A percentile compares a stretch with the other conserved stretches of the same genome.
These are phyloP conservation scores for Anorthoa munda DNA, from an alignment of 2,888 invertebrate genomes.

Conservation along the genomic window DNA sequence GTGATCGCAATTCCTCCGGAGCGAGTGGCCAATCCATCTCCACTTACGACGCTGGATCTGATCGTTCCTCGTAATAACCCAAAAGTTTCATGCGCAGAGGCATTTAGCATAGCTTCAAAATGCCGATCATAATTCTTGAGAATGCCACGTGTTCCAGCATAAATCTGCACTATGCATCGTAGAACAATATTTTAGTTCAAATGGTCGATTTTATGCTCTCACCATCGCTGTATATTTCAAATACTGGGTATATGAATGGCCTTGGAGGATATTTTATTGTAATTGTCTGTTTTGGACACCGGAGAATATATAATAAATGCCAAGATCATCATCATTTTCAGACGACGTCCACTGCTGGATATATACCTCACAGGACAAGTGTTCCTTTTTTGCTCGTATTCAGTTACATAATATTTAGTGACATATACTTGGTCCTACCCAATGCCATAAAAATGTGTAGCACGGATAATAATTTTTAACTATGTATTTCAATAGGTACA, in stretches of 20 bases:
- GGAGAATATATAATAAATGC: background rate
- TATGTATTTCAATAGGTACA: no score
- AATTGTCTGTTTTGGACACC: background rate
- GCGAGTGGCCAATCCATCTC: no score
- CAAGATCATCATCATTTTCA: no score
- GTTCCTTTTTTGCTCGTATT: no score
- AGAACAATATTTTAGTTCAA: conserved; percentile 80
- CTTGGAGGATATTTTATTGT: conserved; percentile 37
- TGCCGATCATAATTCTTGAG: conserved; percentile 81
- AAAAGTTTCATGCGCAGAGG: conserved; percentile 52
- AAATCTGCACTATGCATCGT: conserved; percentile 82
- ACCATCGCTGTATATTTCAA: conserved; percentile 79
- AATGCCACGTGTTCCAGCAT: conserved; percentile 81
- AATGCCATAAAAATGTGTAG: no score
- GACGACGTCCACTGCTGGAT: no score
- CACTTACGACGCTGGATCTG: no score
- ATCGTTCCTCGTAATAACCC: conserved; percentile 35
- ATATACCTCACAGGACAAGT: no score
- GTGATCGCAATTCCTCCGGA: no score
- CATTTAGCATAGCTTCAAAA: conserved; percentile 74
- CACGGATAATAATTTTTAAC: no score
- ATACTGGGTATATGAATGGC: conserved; percentile 49
- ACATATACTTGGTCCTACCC: no score
- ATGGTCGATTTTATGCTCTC: conserved; percentile 79
- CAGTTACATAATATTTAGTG: no score